A percentile compares a stretch with the other conserved stretches of the same genome.
phyloP scores from a whole-genome alignment of 2,797 vertebrate genomes.

The Scyliorhinus canicula region DNA sequence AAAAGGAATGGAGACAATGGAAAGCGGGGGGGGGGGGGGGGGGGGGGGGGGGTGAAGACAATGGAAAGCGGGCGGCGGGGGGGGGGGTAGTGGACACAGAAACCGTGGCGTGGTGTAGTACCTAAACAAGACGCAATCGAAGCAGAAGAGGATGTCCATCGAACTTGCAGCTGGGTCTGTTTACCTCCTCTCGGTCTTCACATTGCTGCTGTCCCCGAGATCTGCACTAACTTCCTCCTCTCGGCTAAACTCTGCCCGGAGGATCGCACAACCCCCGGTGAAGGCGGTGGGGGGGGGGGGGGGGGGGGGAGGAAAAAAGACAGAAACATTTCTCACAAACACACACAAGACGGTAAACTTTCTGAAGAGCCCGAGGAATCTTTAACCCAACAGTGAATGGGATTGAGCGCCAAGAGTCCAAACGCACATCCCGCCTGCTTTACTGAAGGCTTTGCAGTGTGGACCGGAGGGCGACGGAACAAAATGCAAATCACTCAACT shows the following conservation, averaged over 20 bases:
- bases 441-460: too few species aligned
- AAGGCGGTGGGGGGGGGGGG: conserved; percentile 24
- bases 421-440: conserved; percentile 32
- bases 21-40: too few species aligned
- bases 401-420: background rate
- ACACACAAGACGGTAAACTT: conserved; percentile 19
- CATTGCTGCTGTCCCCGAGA: conserved; percentile 46
- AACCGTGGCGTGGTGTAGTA: conserved; percentile 47
- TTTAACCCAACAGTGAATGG: conserved; percentile 23
- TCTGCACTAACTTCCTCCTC: conserved; percentile 36
- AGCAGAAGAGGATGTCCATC: conserved; percentile 75
- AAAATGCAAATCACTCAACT: conserved; percentile 29
- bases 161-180: conserved; percentile 47
- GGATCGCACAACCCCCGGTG: conserved; percentile 24
- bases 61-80: too few species aligned
- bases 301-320: too few species aligned
- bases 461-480: background rate
- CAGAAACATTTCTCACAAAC: conserved; percentile 33
- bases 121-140: conserved; percentile 79
- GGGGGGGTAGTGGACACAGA: conserved; percentile 9
- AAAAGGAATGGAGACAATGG: background rate
- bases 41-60: too few species aligned
- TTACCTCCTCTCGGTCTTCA: conserved; percentile 47
- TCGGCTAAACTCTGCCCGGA: conserved; percentile 32
- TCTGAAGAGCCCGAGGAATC: background rate